These are phyloP conservation scores for Rattus norvegicus DNA, from an alignment of 2,113 vertebrate species.

Conservation along the genomic window GRCr8 NC_086026.1:30313001-30313500, in stretches of 20 bases:
- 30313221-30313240: neutral
- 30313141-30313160: neutral
- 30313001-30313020: neutral
- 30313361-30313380: neutral
- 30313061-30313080: neutral
- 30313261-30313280: neutral
- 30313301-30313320: constrained; percentile 18
- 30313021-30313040: neutral
- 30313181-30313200: neutral
- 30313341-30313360: neutral
- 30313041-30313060: neutral
- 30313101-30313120: too few relatives aligned
- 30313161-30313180: neutral
- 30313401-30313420: neutral
- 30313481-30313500: neutral
- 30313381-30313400: neutral
- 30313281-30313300: neutral
- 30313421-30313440: constrained; percentile 35
- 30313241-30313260: neutral
- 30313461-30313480: constrained; percentile 24
- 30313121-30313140: neutral
- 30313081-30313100: too few relatives aligned
- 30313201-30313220: neutral
- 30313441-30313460: neutral
- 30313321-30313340: neutral